phyloP scores from a whole-genome alignment of 2,797 vertebrate species.

The Hoplostethus atlanticus region DNA sequence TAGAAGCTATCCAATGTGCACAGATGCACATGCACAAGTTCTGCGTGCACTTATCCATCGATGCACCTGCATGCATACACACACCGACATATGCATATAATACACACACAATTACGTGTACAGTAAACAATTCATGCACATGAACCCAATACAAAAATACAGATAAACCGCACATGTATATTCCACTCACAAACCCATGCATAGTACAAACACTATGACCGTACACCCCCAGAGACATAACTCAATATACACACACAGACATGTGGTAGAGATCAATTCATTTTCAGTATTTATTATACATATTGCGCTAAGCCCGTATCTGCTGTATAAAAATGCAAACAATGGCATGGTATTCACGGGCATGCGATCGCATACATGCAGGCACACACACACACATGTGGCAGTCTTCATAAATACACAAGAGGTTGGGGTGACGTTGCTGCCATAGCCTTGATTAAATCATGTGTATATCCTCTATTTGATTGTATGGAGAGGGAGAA shows the following conservation, averaged over 20 bases:
- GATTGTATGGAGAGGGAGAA: conserved; percentile 71
- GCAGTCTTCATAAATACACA: conserved; percentile 78
- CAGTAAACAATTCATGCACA: conserved; percentile 71
- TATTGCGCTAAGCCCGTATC: conserved; percentile 73
- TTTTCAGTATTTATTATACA: conserved; percentile 80
- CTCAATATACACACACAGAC: conserved; percentile 68
- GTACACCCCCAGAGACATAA: conserved; percentile 57
- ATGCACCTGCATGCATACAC: conserved; percentile 28
- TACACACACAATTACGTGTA: conserved; percentile 55
- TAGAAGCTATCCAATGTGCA: conserved; percentile 7
- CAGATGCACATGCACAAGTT: conserved; percentile 4
- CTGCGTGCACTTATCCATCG: conserved; percentile 22
- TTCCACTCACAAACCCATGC: conserved; percentile 73
- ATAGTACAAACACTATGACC: conserved; percentile 64
- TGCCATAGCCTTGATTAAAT: conserved; percentile 79
- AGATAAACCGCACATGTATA: conserved; percentile 71
- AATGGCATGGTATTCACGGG: conserved; percentile 70
- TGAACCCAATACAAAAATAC: conserved; percentile 54
- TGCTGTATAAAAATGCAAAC: conserved; percentile 79
- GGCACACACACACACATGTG: conserved; percentile 35
- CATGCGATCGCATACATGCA: conserved; percentile 73
- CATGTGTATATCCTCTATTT: conserved; percentile 77
- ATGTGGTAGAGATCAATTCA: conserved; percentile 80
- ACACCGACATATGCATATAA: conserved; percentile 37
- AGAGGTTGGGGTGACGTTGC: conserved; percentile 70